A percentile compares a stretch with the other conserved stretches of the same genome.
These are phyloP conservation scores for Kryphioiulus occultus DNA, from an alignment of 2,888 invertebrate species.

Conservation along the genomic window DNA sequence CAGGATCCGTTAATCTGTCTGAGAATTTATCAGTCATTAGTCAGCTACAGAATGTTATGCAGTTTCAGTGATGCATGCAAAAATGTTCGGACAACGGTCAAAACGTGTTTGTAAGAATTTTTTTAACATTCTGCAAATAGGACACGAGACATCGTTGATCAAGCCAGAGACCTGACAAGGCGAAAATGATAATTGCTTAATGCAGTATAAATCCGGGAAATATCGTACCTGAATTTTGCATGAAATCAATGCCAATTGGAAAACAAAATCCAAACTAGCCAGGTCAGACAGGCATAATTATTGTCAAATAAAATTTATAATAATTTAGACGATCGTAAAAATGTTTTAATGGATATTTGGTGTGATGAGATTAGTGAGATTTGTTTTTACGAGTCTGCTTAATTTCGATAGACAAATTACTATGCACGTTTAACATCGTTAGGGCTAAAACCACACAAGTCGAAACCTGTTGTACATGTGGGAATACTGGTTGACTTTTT, in stretches of 20 bases:
- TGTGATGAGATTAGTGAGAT: background rate
- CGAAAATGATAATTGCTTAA: background rate
- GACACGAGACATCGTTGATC: background rate
- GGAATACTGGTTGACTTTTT: background rate
- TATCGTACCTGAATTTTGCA: background rate
- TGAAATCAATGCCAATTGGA: background rate
- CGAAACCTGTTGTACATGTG: background rate
- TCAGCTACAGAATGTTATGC: too few species aligned
- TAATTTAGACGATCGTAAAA: background rate
- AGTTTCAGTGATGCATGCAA: background rate
- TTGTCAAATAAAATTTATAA: background rate
- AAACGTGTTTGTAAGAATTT: background rate
- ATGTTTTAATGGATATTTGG: background rate
- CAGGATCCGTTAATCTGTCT: background rate
- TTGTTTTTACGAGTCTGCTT: background rate
- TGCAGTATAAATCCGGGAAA: background rate
- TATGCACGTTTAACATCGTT: background rate
- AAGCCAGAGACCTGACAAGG: background rate
- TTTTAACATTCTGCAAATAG: background rate
- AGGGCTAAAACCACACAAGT: background rate
- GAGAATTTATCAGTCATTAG: background rate
- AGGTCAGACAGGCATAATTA: background rate
- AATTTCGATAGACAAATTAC: background rate
- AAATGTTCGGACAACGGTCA: background rate
- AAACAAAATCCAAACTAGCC: background rate